These are phyloP conservation scores for Platygyra sinensis DNA, from an alignment of 64 coral and sea anemone species.

Conservation along the genomic window DNA sequence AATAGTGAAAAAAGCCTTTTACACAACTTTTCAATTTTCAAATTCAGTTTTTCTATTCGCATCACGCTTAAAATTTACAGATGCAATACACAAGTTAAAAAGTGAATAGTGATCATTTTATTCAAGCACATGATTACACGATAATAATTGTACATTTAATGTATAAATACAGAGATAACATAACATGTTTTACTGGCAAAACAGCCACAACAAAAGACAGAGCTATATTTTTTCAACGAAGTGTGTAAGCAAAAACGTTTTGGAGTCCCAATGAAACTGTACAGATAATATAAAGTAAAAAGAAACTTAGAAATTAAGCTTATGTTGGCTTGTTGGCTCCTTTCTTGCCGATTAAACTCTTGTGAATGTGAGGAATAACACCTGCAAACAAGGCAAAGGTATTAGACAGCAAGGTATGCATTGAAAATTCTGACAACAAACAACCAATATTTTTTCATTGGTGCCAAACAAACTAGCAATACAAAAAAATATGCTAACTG, in stretches of 20 bases:
- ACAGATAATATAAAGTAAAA: constrained; percentile 57
- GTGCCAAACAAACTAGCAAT: too few relatives aligned
- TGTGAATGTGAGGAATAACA: constrained; percentile 99
- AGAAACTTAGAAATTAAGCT: constrained; percentile 54
- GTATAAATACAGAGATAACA: constrained; percentile 43
- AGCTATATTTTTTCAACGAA: constrained; percentile 5
- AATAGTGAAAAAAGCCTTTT: too few relatives aligned
- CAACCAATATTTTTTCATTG: too few relatives aligned
- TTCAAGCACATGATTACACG: constrained; percentile 13
- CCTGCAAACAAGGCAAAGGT: constrained; percentile 48
- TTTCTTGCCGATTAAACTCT: constrained; percentile 99
- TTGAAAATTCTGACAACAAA: too few relatives aligned
- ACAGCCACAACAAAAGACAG: neutral
- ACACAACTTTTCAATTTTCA: neutral
- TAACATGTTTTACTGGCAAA: constrained; percentile 27
- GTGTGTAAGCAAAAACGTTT: constrained; percentile 30
- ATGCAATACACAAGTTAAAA: constrained; percentile 1
- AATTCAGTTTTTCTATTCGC: neutral
- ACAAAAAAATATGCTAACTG: too few relatives aligned
- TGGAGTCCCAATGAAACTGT: constrained; percentile 48
- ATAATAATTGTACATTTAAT: constrained; percentile 30
- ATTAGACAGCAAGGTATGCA: neutral
- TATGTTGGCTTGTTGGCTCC: constrained; percentile 98
- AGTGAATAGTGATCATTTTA: constrained; percentile 21
- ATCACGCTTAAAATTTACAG: neutral